These are phyloP conservation scores for Neoniphon sammara DNA, from an alignment of 2,797 vertebrate species.

Conservation along the genomic window DNA sequence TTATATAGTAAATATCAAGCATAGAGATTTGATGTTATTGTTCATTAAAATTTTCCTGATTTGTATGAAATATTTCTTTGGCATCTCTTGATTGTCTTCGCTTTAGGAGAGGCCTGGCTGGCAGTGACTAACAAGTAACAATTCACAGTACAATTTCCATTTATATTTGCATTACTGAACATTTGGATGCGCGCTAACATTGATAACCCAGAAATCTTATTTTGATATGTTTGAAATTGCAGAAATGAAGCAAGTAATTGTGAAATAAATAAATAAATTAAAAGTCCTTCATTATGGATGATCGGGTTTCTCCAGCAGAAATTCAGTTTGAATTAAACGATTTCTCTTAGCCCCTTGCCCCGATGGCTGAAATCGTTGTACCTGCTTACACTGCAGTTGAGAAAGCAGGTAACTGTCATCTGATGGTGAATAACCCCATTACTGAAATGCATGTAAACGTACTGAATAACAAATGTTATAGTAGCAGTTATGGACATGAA, in stretches of 20 bases:
- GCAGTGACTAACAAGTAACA: neutral
- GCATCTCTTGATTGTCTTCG: conserved; percentile 28
- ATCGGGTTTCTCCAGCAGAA: no score
- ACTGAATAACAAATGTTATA: no score
- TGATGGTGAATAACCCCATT: no score
- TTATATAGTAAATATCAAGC: no score
- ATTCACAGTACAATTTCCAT: conserved; percentile 8
- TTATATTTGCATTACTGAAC: neutral
- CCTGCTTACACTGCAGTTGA: no score
- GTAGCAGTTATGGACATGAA: neutral
- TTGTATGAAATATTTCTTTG: conserved; percentile 38
- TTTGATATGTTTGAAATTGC: neutral
- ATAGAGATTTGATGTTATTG: neutral
- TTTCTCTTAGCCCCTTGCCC: no score
- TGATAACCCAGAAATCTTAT: neutral
- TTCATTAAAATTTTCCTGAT: conserved; percentile 12
- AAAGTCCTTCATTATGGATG: neutral
- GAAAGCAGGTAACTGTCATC: no score
- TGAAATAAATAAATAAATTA: neutral
- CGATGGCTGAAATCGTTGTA: no score
- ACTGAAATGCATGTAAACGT: no score
- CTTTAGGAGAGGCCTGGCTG: neutral
- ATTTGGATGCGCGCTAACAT: neutral
- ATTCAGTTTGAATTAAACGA: no score
- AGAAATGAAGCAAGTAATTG: conserved; percentile 5